Evolutionary conservation across 2,888 invertebrate species (phyloP), one percentile per base, ranked within the genome.

Genomic region (Chrysopilus asiliformis): DNA sequence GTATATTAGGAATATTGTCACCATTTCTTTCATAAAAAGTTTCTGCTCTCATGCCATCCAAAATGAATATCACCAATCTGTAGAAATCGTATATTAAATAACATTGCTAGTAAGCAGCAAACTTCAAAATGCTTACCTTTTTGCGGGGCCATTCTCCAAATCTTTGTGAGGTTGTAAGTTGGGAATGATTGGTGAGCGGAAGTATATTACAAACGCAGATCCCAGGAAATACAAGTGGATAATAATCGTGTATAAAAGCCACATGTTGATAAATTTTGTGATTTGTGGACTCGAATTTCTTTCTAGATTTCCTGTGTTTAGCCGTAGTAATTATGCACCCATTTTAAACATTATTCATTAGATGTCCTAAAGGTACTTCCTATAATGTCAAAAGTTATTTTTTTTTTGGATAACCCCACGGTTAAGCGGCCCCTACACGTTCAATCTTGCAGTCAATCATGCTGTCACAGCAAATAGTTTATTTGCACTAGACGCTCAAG

Each of bases 191-290:
- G 93, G 91, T 1, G 90, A 89, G 45, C 81, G 80, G 60, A 93
- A 94, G 61, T 93, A 91, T 41, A 93, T 84, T 53, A 93, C 90
- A 65, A 93, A 91, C 43, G 87, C 79, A 2, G 90, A 84, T 49
- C 78, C 72, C 36, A 91, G 70, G 49, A 93, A 74, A 16, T 82
- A 64, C 2, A 81, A 19, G 55, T 91, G 90, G 40, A 87, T 68
- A 8, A 72, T 44, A 43, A 83, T 37, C 6, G 57, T 53, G 35
- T 57, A 48, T 18, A 52, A 33, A 36, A 55, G 49, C 60, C 59
- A 60, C n/a, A n/a, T n/a, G n/a, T n/a, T n/a, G n/a, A n/a, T n/a
- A n/a, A n/a, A n/a, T n/a, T n/a, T n/a, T n/a, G n/a, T n/a, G n/a
- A n/a, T n/a, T n/a, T n/a, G n/a, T n/a, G n/a, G n/a, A n/a, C n/a